Conservation (phyloP, 2,113 vertebrate species). For the Hippocampus abdominalis region DNA sequence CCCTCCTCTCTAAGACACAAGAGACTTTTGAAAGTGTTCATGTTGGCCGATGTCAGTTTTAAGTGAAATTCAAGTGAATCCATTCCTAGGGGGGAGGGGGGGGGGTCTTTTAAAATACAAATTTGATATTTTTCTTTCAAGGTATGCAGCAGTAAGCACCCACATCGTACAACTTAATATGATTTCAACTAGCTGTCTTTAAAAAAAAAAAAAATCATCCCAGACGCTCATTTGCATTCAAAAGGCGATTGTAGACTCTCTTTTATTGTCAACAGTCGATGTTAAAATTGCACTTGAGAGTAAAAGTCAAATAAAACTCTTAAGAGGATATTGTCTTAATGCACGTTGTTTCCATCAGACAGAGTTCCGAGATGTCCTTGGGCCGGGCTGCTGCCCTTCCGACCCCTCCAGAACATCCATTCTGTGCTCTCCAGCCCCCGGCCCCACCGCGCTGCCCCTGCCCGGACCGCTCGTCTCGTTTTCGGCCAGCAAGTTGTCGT, state of each 20-base stretch:
- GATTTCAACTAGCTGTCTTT: conserved; percentile 49
- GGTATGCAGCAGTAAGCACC: background rate
- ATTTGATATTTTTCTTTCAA: conserved; percentile 11
- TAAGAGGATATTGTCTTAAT: conserved; percentile 19
- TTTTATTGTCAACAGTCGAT: conserved; percentile 55
- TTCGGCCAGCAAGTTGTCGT: conserved; percentile 59
- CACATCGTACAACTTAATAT: conserved; percentile 44
- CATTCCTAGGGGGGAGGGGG: background rate
- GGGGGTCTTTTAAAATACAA: conserved; percentile 31
- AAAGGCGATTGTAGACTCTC: conserved; percentile 40
- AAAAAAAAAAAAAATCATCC: conserved; percentile 20
- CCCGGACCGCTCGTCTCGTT: conserved; percentile 28
- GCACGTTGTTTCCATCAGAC: conserved; percentile 49
- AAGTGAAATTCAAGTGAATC: background rate
- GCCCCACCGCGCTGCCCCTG: conserved; percentile 36
- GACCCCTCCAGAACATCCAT: conserved; percentile 42
- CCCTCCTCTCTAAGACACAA: background rate
- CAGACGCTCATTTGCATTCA: conserved; percentile 54
- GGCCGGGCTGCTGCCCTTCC: conserved; percentile 43
- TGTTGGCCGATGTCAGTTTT: background rate
- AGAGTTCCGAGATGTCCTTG: conserved; percentile 67
- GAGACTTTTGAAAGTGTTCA: background rate
- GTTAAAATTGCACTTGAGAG: conserved; percentile 67
- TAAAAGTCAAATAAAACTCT: conserved; percentile 30
- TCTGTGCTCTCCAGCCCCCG: conserved; percentile 44